Conservation (phyloP, 2,888 invertebrate genomes). For the Argyresthia albistria region DNA sequence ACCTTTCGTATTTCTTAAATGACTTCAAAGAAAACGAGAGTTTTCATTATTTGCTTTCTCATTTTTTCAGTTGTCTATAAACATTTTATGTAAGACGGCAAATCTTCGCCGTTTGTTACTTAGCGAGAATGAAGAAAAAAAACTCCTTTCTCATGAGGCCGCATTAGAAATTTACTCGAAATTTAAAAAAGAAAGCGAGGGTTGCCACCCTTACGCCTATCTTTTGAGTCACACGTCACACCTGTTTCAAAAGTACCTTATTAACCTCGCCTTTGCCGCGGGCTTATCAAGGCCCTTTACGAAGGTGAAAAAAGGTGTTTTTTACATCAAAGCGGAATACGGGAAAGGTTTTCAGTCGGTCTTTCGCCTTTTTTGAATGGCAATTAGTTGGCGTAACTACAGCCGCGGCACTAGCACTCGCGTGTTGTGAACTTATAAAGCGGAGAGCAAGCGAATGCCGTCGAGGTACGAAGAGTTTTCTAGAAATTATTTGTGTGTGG, state of each 20-base stretch:
- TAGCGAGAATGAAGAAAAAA: too few relatives aligned
- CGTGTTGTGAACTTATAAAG: constrained; percentile 58
- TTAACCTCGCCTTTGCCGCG: constrained; percentile 13
- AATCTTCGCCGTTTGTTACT: too few relatives aligned
- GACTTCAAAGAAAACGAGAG: too few relatives aligned
- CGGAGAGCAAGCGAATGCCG: constrained; percentile 31
- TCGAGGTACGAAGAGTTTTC: too few relatives aligned
- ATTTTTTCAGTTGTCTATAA: too few relatives aligned
- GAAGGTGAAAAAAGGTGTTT: constrained; percentile 38
- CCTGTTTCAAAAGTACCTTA: constrained; percentile 64
- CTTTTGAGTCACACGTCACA: constrained; percentile 44
- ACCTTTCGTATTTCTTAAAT: too few relatives aligned
- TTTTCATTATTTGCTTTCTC: too few relatives aligned
- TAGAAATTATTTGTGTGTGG: too few relatives aligned
- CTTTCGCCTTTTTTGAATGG: constrained; percentile 74
- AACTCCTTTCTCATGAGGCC: too few relatives aligned
- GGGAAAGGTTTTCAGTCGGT: constrained; percentile 63
- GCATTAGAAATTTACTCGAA: too few relatives aligned
- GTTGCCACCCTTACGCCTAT: constrained; percentile 29
- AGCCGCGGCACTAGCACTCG: constrained; percentile 39
- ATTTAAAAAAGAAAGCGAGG: background rate
- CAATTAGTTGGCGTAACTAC: constrained; percentile 69
- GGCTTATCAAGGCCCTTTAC: constrained; percentile 32
- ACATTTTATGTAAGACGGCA: too few relatives aligned
- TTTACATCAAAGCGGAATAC: constrained; percentile 49